Base-by-base conservation (phyloP, 2,113 vertebrate genomes). In the Sinocyclocheilus rhinocerous region DNA sequence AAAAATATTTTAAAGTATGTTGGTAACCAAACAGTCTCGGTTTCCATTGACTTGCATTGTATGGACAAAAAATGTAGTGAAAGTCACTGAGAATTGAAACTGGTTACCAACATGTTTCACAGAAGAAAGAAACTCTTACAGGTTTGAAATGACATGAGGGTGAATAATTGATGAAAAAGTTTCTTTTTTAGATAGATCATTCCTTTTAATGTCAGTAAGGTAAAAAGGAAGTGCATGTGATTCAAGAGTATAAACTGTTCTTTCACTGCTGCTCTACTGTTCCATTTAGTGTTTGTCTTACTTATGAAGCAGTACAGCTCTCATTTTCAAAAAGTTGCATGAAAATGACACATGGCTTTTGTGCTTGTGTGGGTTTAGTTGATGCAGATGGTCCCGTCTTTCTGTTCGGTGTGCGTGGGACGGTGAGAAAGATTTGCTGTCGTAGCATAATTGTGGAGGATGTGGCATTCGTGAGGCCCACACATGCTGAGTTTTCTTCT, bases 271-370 rank as follows among this genome's bases (percentile, higher is more conserved):
- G n/a, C 24, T 81, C 16, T 29, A 11, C n/a, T 18, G 63, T 63
- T 69, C 42, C 63, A 82, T 82, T 45, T 82, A 70, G n/a, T 81
- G 84, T 52, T 55, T 76, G 57, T 45, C 22, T 76, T 48, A 48
- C 45, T 48, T 33, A 55, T 42, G 57, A 50, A 18, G 50, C 59
- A 59, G 48, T 20, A 15, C 78, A 76, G 48, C 8, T 42, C 39
- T 29, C 36, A 4, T 39, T 24, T 76, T 33, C 1, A 50, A 18
- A 77, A 33, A 29, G 48, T 18, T 52, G 26, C 16, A 22, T 55
- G 50, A 45, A 82, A 81, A 52, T 33, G 4, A 6, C 39, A 52
- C 63, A 33, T 50, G 80, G 80, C 22, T 81, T 26, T 18, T 0
- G 8, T 48, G 10, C 39, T n/a, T 50, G 26, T 69, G 39, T 69